These are phyloP conservation scores for Drosophila parthenogenetica DNA, from an alignment of 2,888 invertebrate genomes.

Conservation along the genomic window DNA sequence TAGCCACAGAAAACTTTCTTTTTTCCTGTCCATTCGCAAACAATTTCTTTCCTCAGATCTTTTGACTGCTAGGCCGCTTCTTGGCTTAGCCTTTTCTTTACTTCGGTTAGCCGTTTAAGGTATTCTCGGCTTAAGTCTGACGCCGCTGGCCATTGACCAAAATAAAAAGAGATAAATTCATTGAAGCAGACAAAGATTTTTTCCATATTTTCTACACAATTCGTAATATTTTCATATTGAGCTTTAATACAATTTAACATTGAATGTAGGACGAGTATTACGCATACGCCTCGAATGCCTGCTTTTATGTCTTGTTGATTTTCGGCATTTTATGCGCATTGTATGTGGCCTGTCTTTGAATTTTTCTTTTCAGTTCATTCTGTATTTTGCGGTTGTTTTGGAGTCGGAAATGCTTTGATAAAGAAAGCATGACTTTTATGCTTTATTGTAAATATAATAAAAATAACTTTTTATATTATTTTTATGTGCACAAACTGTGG, in stretches of 20 bases:
- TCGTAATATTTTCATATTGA: constrained; percentile 12
- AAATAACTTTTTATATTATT: constrained; percentile 43
- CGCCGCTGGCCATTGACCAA: constrained; percentile 16
- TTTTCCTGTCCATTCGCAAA: constrained; percentile 10
- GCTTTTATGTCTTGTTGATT: constrained; percentile 24
- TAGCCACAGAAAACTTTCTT: constrained; percentile 49
- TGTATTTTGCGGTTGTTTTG: not conserved
- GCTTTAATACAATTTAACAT: constrained; percentile 24
- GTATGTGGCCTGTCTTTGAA: constrained; percentile 6
- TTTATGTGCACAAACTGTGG: constrained; percentile 26
- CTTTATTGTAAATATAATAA: constrained; percentile 38
- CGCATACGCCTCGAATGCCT: constrained; percentile 29
- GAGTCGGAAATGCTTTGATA: constrained; percentile 12
- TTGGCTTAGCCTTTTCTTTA: not conserved
- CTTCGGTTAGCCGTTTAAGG: constrained; percentile 4
- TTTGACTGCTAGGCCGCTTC: not conserved
- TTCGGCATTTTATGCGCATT: constrained; percentile 10
- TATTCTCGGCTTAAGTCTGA: constrained; percentile 18
- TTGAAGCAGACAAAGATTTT: constrained; percentile 7
- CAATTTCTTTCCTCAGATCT: not conserved
- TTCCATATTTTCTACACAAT: constrained; percentile 13
- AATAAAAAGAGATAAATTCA: constrained; percentile 2
- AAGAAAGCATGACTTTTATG: constrained; percentile 13
- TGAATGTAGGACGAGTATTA: constrained; percentile 3
- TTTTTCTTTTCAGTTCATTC: not conserved